phyloP scores from a whole-genome alignment of 2,797 vertebrate species.

The Gastrophryne carolinensis region DNA sequence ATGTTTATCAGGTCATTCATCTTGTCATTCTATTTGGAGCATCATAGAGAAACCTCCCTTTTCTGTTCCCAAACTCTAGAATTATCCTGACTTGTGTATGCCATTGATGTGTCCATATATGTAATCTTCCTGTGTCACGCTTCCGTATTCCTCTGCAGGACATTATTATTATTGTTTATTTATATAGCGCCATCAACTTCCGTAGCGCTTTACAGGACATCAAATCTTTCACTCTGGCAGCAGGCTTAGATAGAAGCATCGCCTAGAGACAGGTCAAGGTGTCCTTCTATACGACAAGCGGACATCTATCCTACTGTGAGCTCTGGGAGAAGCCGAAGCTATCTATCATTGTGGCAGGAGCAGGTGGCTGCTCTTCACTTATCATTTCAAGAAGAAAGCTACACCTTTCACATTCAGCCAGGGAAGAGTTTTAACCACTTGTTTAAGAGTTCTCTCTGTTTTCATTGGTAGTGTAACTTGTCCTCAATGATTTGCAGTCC shows the following conservation, averaged over 20 bases:
- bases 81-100: background rate
- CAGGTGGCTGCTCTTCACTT: background rate
- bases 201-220: background rate
- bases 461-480: no score
- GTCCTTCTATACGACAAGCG: background rate
- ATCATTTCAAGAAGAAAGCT: background rate
- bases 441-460: no score
- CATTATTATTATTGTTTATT: no score
- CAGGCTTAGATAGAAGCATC: background rate
- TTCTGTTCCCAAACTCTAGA: background rate
- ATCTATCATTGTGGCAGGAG: background rate
- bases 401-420: background rate
- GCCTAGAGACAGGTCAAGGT: background rate
- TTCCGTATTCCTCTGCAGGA: no score
- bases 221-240: background rate
- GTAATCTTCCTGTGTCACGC: background rate
- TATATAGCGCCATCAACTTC: no score
- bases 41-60: background rate
- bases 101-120: background rate
- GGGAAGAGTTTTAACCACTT: no score
- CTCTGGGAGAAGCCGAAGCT: background rate
- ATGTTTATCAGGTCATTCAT: background rate
- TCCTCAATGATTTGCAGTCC: no score
- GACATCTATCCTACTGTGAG: background rate
- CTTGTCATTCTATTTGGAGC: background rate